Conservation (phyloP, 1,140 invertebrate genomes). For the Meloidogyne hapla region DNA sequence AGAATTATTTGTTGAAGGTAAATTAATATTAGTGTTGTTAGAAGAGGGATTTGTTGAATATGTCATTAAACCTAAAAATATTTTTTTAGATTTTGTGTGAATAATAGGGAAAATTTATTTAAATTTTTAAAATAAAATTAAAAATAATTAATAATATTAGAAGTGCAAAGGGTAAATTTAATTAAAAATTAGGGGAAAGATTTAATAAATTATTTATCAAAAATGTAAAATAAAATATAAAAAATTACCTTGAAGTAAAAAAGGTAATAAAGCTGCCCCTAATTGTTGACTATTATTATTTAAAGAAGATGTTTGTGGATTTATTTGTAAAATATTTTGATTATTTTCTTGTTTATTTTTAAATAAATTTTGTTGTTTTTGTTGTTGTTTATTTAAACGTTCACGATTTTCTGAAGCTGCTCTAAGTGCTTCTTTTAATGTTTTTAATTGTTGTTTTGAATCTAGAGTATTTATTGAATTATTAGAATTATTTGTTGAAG, state of each 20-base stretch:
- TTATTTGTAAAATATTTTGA: slow-evolving; percentile 14
- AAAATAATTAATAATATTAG: slow-evolving; percentile 24
- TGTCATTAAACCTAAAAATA: neutral
- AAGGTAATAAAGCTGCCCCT: slow-evolving; percentile 27
- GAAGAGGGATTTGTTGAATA: slow-evolving; percentile 13
- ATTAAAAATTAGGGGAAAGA: neutral
- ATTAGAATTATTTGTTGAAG: neutral
- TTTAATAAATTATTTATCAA: too few relatives aligned
- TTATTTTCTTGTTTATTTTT: slow-evolving; percentile 6
- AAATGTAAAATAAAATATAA: neutral
- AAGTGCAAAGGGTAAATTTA: slow-evolving; percentile 7
- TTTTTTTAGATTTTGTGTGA: neutral
- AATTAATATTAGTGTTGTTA: neutral
- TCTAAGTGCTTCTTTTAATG: slow-evolving; percentile 45
- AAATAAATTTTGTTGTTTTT: slow-evolving; percentile 15
- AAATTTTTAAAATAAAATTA: neutral
- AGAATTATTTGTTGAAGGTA: neutral
- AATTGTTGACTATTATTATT: slow-evolving; percentile 12
- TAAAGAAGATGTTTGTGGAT: neutral
- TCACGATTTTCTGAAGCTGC: slow-evolving; percentile 36
- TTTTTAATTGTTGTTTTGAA: slow-evolving; percentile 38
- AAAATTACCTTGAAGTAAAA: slow-evolving; percentile 38
- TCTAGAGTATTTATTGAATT: slow-evolving; percentile 6
- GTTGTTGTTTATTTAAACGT: slow-evolving; percentile 22
- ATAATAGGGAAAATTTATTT: too few relatives aligned